phyloP scores from a whole-genome alignment of 2,797 vertebrate genomes.

The Falco naumanni region DNA sequence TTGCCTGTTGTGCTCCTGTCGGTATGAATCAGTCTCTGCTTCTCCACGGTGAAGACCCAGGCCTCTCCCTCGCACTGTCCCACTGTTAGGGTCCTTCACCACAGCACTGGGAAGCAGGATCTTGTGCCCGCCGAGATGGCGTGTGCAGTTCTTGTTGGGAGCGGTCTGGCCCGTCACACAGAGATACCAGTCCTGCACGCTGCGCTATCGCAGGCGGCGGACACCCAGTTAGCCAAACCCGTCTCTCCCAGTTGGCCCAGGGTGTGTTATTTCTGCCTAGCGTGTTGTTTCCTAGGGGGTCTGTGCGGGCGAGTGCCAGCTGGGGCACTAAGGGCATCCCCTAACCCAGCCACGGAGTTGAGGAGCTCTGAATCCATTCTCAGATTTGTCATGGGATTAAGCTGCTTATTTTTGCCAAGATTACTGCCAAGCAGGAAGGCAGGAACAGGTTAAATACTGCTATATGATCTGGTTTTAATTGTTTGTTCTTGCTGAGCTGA shows the following conservation, averaged over 20 bases:
- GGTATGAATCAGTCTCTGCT: not conserved
- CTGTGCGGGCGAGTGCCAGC: not conserved
- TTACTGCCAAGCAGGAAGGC: not conserved
- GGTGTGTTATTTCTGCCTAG: not conserved
- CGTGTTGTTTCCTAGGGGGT: not conserved
- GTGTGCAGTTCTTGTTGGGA: not conserved
- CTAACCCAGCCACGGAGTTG: not conserved
- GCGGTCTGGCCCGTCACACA: not conserved
- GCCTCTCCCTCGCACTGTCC: not conserved
- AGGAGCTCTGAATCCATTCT: not conserved
- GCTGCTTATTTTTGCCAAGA: not conserved
- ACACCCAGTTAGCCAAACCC: not conserved
- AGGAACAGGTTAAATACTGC: constrained; percentile 17
- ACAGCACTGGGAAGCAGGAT: accelerated
- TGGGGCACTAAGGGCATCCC: not conserved
- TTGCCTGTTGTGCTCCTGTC: not conserved
- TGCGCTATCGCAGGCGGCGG: not conserved
- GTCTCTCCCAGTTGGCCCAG: accelerated
- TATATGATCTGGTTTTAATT: constrained; percentile 7
- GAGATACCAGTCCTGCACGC: accelerated
- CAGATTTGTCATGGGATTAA: not conserved
- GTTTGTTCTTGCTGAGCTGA: constrained; percentile 20
- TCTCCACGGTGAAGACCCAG: not conserved
- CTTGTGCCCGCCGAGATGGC: not conserved
- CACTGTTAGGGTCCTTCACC: accelerated